Evolutionary conservation across 2,797 vertebrate genomes (phyloP).

Genomic region (Lacerta bilineata): DNA sequence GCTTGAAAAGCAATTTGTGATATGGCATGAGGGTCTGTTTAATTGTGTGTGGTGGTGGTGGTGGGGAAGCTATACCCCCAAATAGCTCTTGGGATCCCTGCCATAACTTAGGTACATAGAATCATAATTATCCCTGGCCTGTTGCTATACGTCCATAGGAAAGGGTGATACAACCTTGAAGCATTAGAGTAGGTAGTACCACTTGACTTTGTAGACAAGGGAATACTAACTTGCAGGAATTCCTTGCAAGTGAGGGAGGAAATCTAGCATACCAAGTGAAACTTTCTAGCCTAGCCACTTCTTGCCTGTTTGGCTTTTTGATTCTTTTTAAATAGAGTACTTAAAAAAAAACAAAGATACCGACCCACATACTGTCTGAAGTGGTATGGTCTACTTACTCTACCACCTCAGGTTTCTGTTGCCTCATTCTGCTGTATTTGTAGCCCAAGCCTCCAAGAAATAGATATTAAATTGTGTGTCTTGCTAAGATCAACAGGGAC

Average conservation of each 20-base stretch:
- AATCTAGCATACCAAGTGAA: neutral
- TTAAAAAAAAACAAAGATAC: neutral
- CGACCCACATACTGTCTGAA: neutral
- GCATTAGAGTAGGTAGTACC: neutral
- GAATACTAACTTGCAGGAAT: neutral
- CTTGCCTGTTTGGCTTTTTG: neutral
- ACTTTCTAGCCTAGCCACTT: neutral
- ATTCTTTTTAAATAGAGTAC: too few relatives aligned
- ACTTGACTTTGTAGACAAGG: neutral
- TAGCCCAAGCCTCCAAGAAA: neutral
- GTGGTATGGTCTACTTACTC: neutral
- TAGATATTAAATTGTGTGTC: neutral
- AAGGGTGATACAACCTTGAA: neutral
- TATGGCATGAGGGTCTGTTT: neutral
- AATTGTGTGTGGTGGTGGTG: too few relatives aligned
- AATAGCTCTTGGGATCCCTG: neutral
- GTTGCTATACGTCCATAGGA: neutral
- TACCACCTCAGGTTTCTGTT: neutral
- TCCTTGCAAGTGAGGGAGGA: neutral
- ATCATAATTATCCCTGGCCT: too few relatives aligned
- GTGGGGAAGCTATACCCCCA: too few relatives aligned
- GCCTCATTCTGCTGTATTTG: neutral
- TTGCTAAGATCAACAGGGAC: neutral
- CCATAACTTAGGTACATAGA: neutral
- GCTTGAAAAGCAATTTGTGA: neutral